phyloP scores from a whole-genome alignment of 2,888 invertebrate genomes.

The Tetragonula carbonaria region DNA sequence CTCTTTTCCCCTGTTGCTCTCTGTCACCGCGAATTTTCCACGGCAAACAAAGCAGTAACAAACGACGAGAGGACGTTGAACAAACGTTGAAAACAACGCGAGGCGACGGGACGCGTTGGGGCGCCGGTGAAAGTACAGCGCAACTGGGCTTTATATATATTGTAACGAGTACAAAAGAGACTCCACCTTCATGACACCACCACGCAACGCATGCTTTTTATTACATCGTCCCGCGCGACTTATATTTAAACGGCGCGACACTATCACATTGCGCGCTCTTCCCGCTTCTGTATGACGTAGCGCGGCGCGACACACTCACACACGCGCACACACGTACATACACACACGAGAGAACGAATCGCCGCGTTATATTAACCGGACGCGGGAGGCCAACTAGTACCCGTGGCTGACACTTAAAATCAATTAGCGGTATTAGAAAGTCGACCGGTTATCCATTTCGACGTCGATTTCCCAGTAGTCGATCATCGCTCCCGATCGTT shows the following conservation, averaged over 20 bases:
- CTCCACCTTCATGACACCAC: slow-evolving; percentile 42
- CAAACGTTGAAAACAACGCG: slow-evolving; percentile 29
- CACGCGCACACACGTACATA: not conserved
- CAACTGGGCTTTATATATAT: slow-evolving; percentile 19
- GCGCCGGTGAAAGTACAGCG: slow-evolving; percentile 49
- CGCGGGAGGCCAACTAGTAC: slow-evolving; percentile 57
- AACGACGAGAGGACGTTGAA: slow-evolving; percentile 30
- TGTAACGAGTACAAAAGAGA: slow-evolving; percentile 48
- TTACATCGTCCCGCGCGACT: slow-evolving; percentile 50
- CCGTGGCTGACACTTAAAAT: slow-evolving; percentile 75
- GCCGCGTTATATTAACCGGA: slow-evolving; percentile 72
- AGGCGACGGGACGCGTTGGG: not conserved
- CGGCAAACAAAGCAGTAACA: slow-evolving; percentile 38
- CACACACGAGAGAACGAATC: slow-evolving; percentile 57
- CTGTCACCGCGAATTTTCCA: no score
- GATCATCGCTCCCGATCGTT: slow-evolving; percentile 34
- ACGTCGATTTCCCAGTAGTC: slow-evolving; percentile 43
- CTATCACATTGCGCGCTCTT: slow-evolving; percentile 9
- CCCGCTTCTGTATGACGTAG: slow-evolving; percentile 27
- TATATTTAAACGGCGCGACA: slow-evolving; percentile 57
- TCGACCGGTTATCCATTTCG: slow-evolving; percentile 57
- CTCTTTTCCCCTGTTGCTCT: not conserved
- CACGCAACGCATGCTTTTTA: slow-evolving; percentile 48
- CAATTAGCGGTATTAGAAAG: slow-evolving; percentile 77
- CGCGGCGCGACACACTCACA: slow-evolving; percentile 7